These are phyloP conservation scores for Rhopalosiphum padi DNA, from an alignment of 1,140 invertebrate genomes.

Conservation along the genomic window DNA sequence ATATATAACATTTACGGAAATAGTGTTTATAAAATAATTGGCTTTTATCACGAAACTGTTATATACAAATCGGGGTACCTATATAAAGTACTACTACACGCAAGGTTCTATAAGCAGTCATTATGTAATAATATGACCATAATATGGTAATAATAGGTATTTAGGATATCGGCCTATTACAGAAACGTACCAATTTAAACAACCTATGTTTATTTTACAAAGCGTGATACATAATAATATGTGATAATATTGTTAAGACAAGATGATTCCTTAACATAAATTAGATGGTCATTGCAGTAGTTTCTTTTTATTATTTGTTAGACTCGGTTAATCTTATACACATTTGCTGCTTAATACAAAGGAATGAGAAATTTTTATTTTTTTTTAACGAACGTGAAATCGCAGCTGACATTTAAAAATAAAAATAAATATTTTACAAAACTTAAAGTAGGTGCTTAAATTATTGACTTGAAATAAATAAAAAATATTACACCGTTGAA, in stretches of 20 bases:
- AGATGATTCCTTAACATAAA: neutral
- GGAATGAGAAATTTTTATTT: neutral
- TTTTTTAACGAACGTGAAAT: neutral
- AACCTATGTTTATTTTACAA: neutral
- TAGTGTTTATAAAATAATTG: neutral
- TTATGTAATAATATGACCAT: neutral
- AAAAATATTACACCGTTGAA: neutral
- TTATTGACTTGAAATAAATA: neutral
- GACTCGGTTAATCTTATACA: neutral
- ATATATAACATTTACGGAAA: neutral
- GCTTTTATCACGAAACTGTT: neutral
- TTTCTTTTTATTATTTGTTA: neutral
- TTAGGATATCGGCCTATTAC: neutral
- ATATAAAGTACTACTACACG: neutral
- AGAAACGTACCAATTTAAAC: neutral
- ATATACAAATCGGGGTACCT: neutral
- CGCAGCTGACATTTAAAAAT: neutral
- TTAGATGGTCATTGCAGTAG: neutral
- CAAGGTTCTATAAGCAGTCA: neutral
- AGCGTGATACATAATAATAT: neutral
- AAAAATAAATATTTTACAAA: neutral
- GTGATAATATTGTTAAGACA: neutral
- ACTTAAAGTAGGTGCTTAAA: neutral
- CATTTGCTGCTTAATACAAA: neutral
- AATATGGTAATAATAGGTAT: neutral